Base-by-base conservation (phyloP, 2,797 vertebrate genomes). In the Trichosurus vulpecula region DNA sequence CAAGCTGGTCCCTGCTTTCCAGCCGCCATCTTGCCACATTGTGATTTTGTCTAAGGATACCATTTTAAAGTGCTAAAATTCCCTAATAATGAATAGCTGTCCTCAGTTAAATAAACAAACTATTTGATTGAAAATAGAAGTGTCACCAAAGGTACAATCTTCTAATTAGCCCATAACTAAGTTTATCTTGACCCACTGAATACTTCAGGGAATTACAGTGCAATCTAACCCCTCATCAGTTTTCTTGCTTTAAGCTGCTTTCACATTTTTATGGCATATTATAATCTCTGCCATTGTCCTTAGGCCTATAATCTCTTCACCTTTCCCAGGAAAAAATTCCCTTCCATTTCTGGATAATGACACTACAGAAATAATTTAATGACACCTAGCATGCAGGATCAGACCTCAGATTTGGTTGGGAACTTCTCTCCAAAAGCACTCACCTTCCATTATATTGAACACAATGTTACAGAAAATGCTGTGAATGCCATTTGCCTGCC, bases 311-410 rank as follows among this genome's bases (percentile, higher is more conserved):
- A 81, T 81, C 41, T 47, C 6, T 81, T 81, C 19, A 25, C 22
- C 74, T 22, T 47, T 47, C 74, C 74, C 41, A 81, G 22, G 74
- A n/a, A 81, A 81, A 81, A 81, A 81, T 81, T 47, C 22, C 41
- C 55, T 6, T 13, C 12, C 5, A n/a, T 31, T 29, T n/a, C 2
- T 1, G n/a, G 41, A 0, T 2, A 2, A n/a, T 25, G 35, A 35
- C 2, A 47, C 52, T 91, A 57, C 54, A 55, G 90, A 91, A 93
- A 31, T 35, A 92, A 89, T 6, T 41, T 6, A 35, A n/a, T 11
- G 52, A 25, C 52, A 54, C 35, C 31, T 10, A 19, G 35, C 47
- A 29, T 30, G 29, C 35, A 22, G 0, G 29, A 54, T n/a, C 25
- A 35, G 30, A 29, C 52, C 91, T 91, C 11, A 54, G 9, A 51